A percentile compares a stretch with the other conserved stretches of the same genome.
These are phyloP conservation scores for Papilio glaucus DNA, from an alignment of 1,140 invertebrate genomes.

Conservation along the genomic window DNA sequence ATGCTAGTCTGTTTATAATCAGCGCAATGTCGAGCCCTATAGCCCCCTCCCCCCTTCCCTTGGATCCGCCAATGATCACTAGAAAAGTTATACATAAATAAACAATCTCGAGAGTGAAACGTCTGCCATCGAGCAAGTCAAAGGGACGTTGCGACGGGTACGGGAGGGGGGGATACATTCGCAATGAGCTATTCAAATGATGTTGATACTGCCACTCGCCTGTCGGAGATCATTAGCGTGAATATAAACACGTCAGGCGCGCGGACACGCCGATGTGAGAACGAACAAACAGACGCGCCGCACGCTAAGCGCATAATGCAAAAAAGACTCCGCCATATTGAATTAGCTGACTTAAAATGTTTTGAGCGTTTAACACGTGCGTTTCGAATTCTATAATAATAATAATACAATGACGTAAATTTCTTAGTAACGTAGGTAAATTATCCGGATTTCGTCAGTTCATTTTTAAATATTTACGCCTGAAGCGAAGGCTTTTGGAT, in stretches of 20 bases:
- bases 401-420: too few species aligned
- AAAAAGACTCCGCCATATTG: not conserved
- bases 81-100: not conserved
- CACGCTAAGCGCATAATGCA: not conserved
- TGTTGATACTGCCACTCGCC: conserved; percentile 29
- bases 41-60: too few species aligned
- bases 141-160: not conserved
- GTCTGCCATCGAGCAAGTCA: not conserved
- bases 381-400: not conserved
- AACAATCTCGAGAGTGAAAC: not conserved
- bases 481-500: too few species aligned
- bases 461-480: too few species aligned
- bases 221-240: conserved; percentile 45
- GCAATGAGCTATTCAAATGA: conserved; percentile 42
- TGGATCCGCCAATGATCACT: too few species aligned
- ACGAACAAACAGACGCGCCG: conserved; percentile 9
- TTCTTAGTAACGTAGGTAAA: too few species aligned
- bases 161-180: not conserved
- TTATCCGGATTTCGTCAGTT: too few species aligned
- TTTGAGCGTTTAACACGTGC: not conserved
- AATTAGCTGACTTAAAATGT: not conserved
- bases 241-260: conserved; percentile 41
- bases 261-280: not conserved
- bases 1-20: too few species aligned
- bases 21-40: too few species aligned